These are phyloP conservation scores for Eretmocerus hayati DNA, from an alignment of 2,888 invertebrate genomes.

Conservation along the genomic window DNA sequence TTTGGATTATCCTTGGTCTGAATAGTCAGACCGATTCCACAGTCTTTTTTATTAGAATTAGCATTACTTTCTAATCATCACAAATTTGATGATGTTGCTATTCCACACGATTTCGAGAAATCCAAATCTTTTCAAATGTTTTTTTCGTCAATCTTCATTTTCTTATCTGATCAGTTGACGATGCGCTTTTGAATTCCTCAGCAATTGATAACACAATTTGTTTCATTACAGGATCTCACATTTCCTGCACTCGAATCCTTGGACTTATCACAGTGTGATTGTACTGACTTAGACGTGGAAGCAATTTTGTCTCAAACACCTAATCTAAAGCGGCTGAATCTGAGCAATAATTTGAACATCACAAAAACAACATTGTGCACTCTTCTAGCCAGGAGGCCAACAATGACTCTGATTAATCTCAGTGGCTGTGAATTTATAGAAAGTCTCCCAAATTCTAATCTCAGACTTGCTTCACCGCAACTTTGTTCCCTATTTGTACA, in stretches of 20 bases:
- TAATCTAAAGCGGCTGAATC: slow-evolving; percentile 33
- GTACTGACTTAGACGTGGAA: slow-evolving; percentile 34
- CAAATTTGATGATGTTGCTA: no score
- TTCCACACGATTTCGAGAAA: no score
- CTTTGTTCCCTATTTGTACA: slow-evolving; percentile 34
- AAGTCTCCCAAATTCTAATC: slow-evolving; percentile 27
- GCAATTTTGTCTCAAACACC: slow-evolving; percentile 31
- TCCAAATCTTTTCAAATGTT: no score
- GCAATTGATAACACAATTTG: no score
- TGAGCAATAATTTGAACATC: slow-evolving; percentile 34
- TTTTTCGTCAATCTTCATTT: no score
- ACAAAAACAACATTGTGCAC: slow-evolving; percentile 29
- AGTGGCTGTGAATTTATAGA: slow-evolving; percentile 33
- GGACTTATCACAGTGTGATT: slow-evolving; percentile 35
- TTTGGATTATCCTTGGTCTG: no score
- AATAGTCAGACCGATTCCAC: no score
- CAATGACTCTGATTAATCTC: slow-evolving; percentile 33
- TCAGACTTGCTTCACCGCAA: slow-evolving; percentile 31
- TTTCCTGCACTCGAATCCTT: slow-evolving; percentile 34
- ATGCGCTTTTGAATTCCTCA: no score
- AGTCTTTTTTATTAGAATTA: no score
- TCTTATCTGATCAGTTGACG: no score
- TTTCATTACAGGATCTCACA: slow-evolving; percentile 19
- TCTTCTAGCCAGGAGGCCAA: slow-evolving; percentile 33
- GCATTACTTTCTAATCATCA: no score